A percentile compares a stretch with the other conserved stretches of the same genome.
Conservation (phyloP, 2,113 vertebrate genomes). For the Oncorhynchus kisutch region DNA sequence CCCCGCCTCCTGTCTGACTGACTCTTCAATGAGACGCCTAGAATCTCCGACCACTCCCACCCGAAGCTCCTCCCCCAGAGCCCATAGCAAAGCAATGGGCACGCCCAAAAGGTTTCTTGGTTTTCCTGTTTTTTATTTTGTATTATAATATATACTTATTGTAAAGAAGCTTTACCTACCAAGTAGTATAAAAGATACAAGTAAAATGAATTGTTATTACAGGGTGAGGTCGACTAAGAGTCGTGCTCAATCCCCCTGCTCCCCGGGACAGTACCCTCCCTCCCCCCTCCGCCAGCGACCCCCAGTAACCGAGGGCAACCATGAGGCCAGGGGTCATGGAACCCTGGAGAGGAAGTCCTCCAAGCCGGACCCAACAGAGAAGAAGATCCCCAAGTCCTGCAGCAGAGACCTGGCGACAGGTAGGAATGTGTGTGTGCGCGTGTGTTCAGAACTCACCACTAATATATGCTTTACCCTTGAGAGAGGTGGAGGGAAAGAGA, state of each 20-base stretch:
- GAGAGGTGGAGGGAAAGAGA: too few species aligned
- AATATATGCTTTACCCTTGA: constrained; percentile 1
- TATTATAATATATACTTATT: too few species aligned
- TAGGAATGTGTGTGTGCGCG: constrained; percentile 30
- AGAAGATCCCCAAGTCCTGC: constrained; percentile 73
- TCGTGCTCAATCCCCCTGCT: constrained; percentile 84
- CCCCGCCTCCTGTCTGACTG: constrained; percentile 51
- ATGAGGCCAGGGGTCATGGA: constrained; percentile 57
- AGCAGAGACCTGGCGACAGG: constrained; percentile 75
- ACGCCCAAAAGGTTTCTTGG: constrained; percentile 69
- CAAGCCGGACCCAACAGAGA: constrained; percentile 68
- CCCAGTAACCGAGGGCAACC: constrained; percentile 73
- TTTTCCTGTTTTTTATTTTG: too few species aligned
- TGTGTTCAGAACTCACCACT: not conserved
- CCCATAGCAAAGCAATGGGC: constrained; percentile 75
- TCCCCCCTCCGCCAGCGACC: constrained; percentile 82
- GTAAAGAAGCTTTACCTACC: too few species aligned
- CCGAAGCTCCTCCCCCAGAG: constrained; percentile 81
- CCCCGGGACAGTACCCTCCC: constrained; percentile 77
- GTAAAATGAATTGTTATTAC: not conserved
- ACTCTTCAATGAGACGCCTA: constrained; percentile 71
- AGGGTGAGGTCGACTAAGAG: constrained; percentile 78
- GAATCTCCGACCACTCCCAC: constrained; percentile 75
- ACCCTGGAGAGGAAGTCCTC: constrained; percentile 73
- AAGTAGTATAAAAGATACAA: too few species aligned